These are phyloP conservation scores for Chunga burmeisteri DNA, from an alignment of 2,113 vertebrate genomes.

Conservation along the genomic window DNA sequence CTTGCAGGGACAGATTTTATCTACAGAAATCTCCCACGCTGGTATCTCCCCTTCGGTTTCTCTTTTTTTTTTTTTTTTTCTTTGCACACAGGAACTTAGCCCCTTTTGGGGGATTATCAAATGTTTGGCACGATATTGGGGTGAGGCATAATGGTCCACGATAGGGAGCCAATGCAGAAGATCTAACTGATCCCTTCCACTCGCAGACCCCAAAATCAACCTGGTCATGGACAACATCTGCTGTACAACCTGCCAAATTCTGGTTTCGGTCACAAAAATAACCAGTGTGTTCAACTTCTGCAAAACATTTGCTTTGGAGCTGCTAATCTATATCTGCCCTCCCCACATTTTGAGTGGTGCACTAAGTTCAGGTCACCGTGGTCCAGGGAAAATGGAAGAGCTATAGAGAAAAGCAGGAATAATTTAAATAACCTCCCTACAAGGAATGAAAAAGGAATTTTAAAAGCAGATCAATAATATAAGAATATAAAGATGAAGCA, in stretches of 20 bases:
- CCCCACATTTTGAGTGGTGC: not conserved
- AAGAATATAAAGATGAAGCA: not conserved
- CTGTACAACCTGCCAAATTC: rapidly evolving
- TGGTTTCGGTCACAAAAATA: not conserved
- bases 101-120: not conserved
- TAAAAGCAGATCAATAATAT: not conserved
- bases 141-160: not conserved
- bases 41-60: not conserved
- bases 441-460: not conserved
- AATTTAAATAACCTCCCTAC: not conserved
- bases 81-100: not conserved
- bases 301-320: not conserved
- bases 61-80: not conserved
- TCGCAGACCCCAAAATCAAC: not conserved
- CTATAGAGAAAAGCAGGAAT: not conserved
- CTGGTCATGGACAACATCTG: rapidly evolving
- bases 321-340: not conserved
- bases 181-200: not conserved
- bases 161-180: not conserved
- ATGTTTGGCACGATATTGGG: rapidly evolving
- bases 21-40: not conserved
- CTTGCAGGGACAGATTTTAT: not conserved
- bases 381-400: not conserved
- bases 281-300: not conserved
- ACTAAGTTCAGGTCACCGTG: rapidly evolving